phyloP scores from a whole-genome alignment of 2,888 invertebrate species.

The Xanthia togata region DNA sequence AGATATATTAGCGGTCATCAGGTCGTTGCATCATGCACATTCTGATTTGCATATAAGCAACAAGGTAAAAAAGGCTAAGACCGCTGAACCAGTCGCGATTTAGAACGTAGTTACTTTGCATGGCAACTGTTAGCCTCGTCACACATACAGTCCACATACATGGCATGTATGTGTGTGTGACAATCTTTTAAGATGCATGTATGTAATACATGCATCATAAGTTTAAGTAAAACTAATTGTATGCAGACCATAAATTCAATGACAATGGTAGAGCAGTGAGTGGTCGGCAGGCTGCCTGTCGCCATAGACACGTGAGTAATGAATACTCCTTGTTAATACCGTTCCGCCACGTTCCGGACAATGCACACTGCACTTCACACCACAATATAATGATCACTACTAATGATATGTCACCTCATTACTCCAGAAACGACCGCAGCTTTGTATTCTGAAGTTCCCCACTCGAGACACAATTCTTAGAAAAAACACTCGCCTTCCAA shows the following conservation, averaged over 20 bases:
- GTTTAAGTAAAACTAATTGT: slow-evolving; percentile 27
- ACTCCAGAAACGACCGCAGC: neutral
- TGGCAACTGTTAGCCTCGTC: slow-evolving; percentile 9
- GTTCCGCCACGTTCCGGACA: slow-evolving; percentile 53
- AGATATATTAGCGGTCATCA: slow-evolving; percentile 38
- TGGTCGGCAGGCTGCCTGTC: slow-evolving; percentile 46
- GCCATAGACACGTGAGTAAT: slow-evolving; percentile 49
- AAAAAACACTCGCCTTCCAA: neutral
- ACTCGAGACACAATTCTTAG: neutral
- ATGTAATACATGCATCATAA: slow-evolving; percentile 11
- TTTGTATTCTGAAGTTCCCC: slow-evolving; percentile 1
- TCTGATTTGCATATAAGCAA: slow-evolving; percentile 26
- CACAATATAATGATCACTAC: slow-evolving; percentile 21
- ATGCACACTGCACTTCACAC: slow-evolving; percentile 42
- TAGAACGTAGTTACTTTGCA: slow-evolving; percentile 11
- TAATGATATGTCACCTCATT: slow-evolving; percentile 26
- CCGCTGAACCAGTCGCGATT: slow-evolving; percentile 3
- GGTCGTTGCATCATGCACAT: slow-evolving; percentile 39
- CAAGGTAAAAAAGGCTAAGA: slow-evolving; percentile 20
- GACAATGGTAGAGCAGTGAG: slow-evolving; percentile 46
- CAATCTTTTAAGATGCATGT: too few species aligned
- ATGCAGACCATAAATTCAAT: slow-evolving; percentile 27
- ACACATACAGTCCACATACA: slow-evolving; percentile 3
- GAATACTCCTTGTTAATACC: slow-evolving; percentile 49
- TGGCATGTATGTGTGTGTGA: too few species aligned